Conservation (phyloP, 2,888 invertebrate species). For the Choristoneura rosaceana region DNA sequence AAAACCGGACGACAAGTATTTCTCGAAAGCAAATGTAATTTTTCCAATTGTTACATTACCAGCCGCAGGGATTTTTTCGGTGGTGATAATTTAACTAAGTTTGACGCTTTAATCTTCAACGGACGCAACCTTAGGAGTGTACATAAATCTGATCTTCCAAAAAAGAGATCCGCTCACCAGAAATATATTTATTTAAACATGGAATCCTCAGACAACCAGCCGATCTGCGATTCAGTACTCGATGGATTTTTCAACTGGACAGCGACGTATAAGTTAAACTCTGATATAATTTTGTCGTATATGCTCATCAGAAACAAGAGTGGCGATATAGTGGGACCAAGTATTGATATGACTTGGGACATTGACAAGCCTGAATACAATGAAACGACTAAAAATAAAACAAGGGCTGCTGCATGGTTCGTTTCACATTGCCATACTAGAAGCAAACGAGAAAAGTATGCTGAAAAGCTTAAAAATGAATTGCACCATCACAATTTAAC, state of each 20-base stretch:
- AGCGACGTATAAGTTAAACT: constrained; percentile 66
- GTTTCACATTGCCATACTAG: constrained; percentile 57
- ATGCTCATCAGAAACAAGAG: constrained; percentile 55
- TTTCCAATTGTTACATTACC: constrained; percentile 34
- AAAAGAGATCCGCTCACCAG: constrained; percentile 55
- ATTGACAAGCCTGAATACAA: constrained; percentile 58
- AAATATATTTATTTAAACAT: constrained; percentile 66
- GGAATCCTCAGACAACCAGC: constrained; percentile 65
- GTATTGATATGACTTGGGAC: constrained; percentile 59
- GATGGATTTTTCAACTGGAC: constrained; percentile 71
- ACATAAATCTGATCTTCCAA: constrained; percentile 46
- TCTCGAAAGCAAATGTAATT: constrained; percentile 16
- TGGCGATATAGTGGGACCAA: constrained; percentile 56
- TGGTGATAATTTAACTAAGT: constrained; percentile 42
- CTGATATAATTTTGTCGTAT: constrained; percentile 64
- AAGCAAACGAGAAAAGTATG: constrained; percentile 51
- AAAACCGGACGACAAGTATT: constrained; percentile 21
- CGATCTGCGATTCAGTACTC: constrained; percentile 52
- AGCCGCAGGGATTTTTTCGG: background rate
- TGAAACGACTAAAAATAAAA: constrained; percentile 47
- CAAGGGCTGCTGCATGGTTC: constrained; percentile 61
- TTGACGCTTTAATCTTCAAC: constrained; percentile 52
- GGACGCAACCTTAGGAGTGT: constrained; percentile 26
- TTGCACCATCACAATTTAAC: constrained; percentile 50
- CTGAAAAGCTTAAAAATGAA: constrained; percentile 46